A percentile compares a stretch with the other conserved stretches of the same genome.
These are phyloP conservation scores for Xestia sexstrigata DNA, from an alignment of 2,888 invertebrate genomes.

Conservation along the genomic window DNA sequence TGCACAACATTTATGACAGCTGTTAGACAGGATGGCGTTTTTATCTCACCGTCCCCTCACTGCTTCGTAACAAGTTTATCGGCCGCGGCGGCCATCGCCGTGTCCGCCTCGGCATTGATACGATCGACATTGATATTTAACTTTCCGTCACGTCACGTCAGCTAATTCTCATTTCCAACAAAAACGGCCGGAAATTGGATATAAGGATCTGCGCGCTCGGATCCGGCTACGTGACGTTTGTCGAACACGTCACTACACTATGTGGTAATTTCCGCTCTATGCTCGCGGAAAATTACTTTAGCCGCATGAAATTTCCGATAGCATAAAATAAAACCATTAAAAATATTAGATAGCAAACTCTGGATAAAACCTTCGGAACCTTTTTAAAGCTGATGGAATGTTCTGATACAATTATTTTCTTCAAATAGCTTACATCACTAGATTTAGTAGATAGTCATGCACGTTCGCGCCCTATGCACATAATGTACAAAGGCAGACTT, in stretches of 20 bases:
- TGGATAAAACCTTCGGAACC: conserved; percentile 62
- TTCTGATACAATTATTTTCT: conserved; percentile 37
- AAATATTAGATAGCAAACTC: conserved; percentile 75
- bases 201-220: conserved; percentile 89
- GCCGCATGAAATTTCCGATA: conserved; percentile 89
- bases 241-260: conserved; percentile 90
- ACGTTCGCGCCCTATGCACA: neutral
- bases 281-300: conserved; percentile 90
- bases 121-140: conserved; percentile 85
- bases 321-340: conserved; percentile 85
- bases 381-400: conserved; percentile 57
- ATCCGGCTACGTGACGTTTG: conserved; percentile 90
- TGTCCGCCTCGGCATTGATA: conserved; percentile 69
- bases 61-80: conserved; percentile 64
- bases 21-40: conserved; percentile 52
- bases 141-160: conserved; percentile 87
- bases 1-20: conserved; percentile 63
- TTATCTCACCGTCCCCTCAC: conserved; percentile 54
- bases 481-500: too few relatives aligned
- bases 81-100: conserved; percentile 52
- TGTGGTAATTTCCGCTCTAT: conserved; percentile 90
- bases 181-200: conserved; percentile 90
- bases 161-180: conserved; percentile 90
- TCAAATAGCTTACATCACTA: neutral
- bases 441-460: neutral